Evolutionary conservation across 2,888 invertebrate genomes (phyloP), one percentile per base, ranked within the genome.

Genomic region (Chydorus sphaericus): DNA sequence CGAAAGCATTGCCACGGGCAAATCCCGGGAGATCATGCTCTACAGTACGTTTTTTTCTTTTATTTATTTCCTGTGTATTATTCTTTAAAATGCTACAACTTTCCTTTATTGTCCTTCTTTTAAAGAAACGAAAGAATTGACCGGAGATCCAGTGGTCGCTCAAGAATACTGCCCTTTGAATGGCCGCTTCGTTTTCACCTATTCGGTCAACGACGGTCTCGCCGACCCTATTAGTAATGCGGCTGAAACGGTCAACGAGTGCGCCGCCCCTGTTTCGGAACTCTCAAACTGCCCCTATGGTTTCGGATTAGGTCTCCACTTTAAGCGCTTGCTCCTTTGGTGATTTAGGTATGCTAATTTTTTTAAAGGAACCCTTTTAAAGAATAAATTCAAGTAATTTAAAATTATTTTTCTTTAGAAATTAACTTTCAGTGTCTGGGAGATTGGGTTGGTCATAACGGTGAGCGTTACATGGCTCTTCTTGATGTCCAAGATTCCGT

Each of bases 131-230:
- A 73, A 70, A 64, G 76, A 76, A 59, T 67, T 71, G 38, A 73
- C 72, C 48, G 76, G 74, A 3, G 65, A 67, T 39, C 67, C 70
- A 31, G 74, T 62, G 7, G 59, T 76, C 31, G 69, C 71, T 38
- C 75, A 76, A 60, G 77, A 77, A 62, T 80, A 77, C 64, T 81
- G 81, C 59, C 80, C 81, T 14, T 74, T 81, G 58, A 76, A 75
- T 58, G 80, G 80, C 5, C 74, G 74, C 59, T 81, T 75, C 66
- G 73, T 73, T 58, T 75, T 79, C 61, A 75, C 71, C 18, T 69
- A 80, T 65, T 73, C 71, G 60, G 66, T 73, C 16, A 72, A 74
- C 60, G 76, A 75, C 61, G 72, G 73, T 10, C 68, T 72, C 1
- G 44, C 44, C 44, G 44, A 39, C 10, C 20, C 23, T 10, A 23